A percentile compares a stretch with the other conserved stretches of the same genome.
Evolutionary conservation across 2,888 invertebrate species (phyloP).

Genomic region (Drosophila monieri): DNA sequence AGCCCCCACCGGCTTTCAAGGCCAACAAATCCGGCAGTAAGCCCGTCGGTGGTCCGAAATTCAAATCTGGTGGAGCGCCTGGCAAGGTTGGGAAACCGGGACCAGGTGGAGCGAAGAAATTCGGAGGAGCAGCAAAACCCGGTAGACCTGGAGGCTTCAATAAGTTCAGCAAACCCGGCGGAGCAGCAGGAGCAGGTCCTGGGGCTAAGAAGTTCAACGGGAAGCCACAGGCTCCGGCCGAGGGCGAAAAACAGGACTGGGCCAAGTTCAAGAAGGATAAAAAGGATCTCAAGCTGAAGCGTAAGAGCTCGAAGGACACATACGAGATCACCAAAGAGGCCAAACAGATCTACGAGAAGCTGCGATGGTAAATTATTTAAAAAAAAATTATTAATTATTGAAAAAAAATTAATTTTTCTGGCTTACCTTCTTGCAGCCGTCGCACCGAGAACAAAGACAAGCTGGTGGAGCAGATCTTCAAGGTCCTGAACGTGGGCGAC

Average conservation of each 20-base stretch:
- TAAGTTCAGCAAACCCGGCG: slow-evolving; percentile 12
- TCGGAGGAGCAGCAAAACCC: background rate
- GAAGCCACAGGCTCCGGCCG: slow-evolving; percentile 44
- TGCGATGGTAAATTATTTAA: slow-evolving; percentile 80
- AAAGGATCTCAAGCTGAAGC: slow-evolving; percentile 88
- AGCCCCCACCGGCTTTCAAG: slow-evolving; percentile 16
- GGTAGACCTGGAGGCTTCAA: background rate
- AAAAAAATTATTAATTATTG: background rate
- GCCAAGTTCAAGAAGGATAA: slow-evolving; percentile 90
- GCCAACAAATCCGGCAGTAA: slow-evolving; percentile 9
- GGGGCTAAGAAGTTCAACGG: slow-evolving; percentile 26
- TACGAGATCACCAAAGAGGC: slow-evolving; percentile 86
- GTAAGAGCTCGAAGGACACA: slow-evolving; percentile 86
- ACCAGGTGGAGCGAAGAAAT: background rate
- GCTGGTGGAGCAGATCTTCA: slow-evolving; percentile 86
- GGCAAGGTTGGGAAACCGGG: background rate
- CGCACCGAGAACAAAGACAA: slow-evolving; percentile 83
- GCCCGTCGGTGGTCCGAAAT: slow-evolving; percentile 13
- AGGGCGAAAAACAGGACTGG: slow-evolving; percentile 88
- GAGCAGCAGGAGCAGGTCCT: background rate
- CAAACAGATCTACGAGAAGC: slow-evolving; percentile 87
- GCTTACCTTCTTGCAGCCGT: slow-evolving; percentile 54
- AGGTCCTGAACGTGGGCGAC: slow-evolving; percentile 86
- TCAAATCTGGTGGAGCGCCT: slow-evolving; percentile 11
- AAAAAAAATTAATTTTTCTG: background rate